Evolutionary conservation across 2,113 vertebrate genomes (phyloP), one percentile per base, ranked within the genome.

Genomic region (Calyptomena viridis): DNA sequence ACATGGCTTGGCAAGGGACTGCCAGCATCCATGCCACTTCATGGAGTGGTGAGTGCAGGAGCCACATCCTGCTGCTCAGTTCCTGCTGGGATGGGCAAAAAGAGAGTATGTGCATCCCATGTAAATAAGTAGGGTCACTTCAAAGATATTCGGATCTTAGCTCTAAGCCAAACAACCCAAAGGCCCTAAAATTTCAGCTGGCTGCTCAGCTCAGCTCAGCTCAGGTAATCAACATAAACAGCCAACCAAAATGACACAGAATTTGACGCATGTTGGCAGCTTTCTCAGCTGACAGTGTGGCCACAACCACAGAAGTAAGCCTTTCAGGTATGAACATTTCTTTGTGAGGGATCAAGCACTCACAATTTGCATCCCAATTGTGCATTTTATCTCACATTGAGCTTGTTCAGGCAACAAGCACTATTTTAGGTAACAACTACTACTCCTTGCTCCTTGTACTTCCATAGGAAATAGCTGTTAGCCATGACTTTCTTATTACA

Each of bases 21-120:
- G 30, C 22, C 85, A 40, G 9, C 1, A 0, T 12, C n/a, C 16
- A 11, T 0, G 0, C 17, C 0, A 1, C 47, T 81, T 42, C 16
- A 5, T 0, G 1, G 37, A 89, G 77, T 49, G 33, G n/a, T 40
- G 75, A 87, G 35, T 0, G 0, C 35, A 49, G 53, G 10, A 91
- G 33, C 15, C 58, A 23, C 0, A 0, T 69, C 59, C 90, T 39
- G 40, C 66, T 87, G 28, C 67, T 93, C 15, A 2, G 1, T 13
- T 72, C 62, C 66, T 80, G 59, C 39, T 49, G 12, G 31, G 46
- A 75, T 74, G 44, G 64, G 49, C 24, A 76, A 69, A 89, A 87
- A 28, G 9, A 53, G 7, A 62, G 9, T 19, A 20, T 59, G 16
- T 30, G 23, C 11, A 35, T 35, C 50, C 59, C 64, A 59, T 47